Conservation (phyloP, 1,140 invertebrate species). For the Lethrus apterus region DNA sequence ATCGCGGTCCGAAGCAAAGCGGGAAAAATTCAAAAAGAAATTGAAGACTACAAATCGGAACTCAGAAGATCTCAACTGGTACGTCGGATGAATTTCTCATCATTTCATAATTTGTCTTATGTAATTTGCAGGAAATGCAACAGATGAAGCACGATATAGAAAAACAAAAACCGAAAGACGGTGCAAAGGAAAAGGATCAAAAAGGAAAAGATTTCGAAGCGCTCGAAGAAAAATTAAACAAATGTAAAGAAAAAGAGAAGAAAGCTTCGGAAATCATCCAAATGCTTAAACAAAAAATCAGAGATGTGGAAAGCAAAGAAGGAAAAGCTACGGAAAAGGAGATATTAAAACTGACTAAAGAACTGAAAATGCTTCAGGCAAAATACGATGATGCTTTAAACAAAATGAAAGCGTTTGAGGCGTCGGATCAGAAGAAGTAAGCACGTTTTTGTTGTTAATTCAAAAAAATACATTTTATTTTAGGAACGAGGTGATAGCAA, state of each 20-base stretch:
- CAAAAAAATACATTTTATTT: not conserved
- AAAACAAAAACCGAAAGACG: not conserved
- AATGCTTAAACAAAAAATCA: not conserved
- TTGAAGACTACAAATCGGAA: constrained; percentile 1
- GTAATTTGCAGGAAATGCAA: too few species aligned
- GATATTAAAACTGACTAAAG: not conserved
- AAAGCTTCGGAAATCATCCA: constrained; percentile 2
- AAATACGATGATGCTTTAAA: constrained; percentile 2
- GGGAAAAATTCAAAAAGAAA: constrained; percentile 4
- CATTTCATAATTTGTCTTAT: constrained; percentile 1
- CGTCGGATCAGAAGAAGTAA: constrained; percentile 1
- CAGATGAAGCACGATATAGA: too few species aligned
- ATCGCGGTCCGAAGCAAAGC: constrained; percentile 2
- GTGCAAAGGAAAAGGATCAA: not conserved
- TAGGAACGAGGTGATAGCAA: not conserved
- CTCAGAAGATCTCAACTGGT: constrained; percentile 6
- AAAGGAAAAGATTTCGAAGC: not conserved
- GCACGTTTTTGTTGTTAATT: not conserved
- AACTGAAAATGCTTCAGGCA: not conserved
- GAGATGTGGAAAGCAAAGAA: constrained; percentile 3
- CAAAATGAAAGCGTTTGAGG: constrained; percentile 1
- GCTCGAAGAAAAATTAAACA: constrained; percentile 10
- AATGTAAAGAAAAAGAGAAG: constrained; percentile 1
- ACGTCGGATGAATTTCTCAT: not conserved
- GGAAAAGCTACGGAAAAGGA: not conserved